These are phyloP conservation scores for Indri indri DNA, from an alignment of 2,113 vertebrate species.

Conservation along the genomic window DNA sequence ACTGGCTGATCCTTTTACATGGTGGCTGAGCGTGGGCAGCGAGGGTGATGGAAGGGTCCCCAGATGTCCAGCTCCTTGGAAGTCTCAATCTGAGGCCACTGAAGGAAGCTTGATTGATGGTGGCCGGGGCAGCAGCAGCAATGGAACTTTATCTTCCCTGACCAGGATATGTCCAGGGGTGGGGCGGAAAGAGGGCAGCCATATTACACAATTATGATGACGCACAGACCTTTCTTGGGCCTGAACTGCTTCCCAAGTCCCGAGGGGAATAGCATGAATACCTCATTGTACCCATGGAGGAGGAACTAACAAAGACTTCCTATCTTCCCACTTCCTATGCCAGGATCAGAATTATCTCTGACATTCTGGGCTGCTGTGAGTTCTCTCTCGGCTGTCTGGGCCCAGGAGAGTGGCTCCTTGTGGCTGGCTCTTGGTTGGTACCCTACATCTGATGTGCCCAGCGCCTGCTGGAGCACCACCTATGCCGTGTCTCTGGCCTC, in stretches of 20 bases:
- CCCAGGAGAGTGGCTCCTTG: not conserved
- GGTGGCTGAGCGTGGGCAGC: not conserved
- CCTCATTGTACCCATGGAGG: conserved; percentile 70
- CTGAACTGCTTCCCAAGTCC: conserved; percentile 64
- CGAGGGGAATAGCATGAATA: conserved; percentile 73
- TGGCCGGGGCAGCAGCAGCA: not conserved
- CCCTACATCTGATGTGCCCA: not conserved
- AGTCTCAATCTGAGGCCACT: not conserved
- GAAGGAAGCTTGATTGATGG: not conserved
- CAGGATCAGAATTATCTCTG: conserved; percentile 55
- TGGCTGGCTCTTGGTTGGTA: not conserved
- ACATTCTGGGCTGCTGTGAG: not conserved
- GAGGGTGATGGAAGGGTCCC: not conserved
- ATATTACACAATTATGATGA: conserved; percentile 71
- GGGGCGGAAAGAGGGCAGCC: conserved; percentile 42
- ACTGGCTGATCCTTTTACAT: not conserved
- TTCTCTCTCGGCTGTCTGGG: not conserved
- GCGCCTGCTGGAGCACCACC: not conserved
- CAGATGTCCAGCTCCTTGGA: not conserved
- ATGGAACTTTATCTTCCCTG: conserved; percentile 57
- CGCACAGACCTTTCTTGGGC: conserved; percentile 66
- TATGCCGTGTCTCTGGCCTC: not conserved
- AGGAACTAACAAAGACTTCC: conserved; percentile 71
- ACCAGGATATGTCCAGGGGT: conserved; percentile 40
- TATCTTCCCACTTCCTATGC: conserved; percentile 57